Evolutionary conservation across 2,797 vertebrate genomes (phyloP).

Genomic region (Sebastes melanostomus): DNA sequence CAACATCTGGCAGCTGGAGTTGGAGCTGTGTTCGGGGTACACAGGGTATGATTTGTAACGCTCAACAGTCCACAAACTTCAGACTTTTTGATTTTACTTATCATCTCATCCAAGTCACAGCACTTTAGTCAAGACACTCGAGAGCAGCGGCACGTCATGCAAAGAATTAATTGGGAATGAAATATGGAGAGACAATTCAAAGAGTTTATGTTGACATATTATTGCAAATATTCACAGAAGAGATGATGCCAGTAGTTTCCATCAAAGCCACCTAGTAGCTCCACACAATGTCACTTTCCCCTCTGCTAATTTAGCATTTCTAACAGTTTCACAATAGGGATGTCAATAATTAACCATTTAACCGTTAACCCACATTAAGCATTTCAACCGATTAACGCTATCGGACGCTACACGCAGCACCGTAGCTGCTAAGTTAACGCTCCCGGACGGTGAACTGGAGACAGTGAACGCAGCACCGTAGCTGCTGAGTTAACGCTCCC

Average conservation of each 20-base stretch:
- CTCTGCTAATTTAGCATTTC: neutral
- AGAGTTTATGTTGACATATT: neutral
- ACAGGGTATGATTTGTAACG: constrained; percentile 9
- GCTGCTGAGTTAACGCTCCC: too few relatives aligned
- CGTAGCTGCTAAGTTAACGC: too few relatives aligned
- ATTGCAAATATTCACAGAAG: neutral
- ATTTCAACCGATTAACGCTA: too few relatives aligned
- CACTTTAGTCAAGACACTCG: neutral
- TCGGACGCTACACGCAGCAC: too few relatives aligned
- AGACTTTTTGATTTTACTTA: neutral
- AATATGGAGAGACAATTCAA: neutral
- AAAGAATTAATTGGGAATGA: neutral
- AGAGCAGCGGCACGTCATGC: neutral
- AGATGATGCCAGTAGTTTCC: neutral
- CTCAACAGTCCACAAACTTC: constrained; percentile 5
- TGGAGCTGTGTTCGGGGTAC: constrained; percentile 31
- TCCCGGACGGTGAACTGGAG: too few relatives aligned
- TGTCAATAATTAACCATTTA: too few relatives aligned
- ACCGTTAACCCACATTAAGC: too few relatives aligned
- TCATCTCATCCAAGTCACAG: neutral
- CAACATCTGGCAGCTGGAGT: constrained; percentile 63
- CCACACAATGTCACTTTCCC: neutral
- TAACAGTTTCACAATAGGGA: neutral
- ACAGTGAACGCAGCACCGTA: too few relatives aligned
- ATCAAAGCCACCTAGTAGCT: neutral